phyloP scores from a whole-genome alignment of 37 sponge, comb jelly and placozoan species.

The Hexactinellida sp. region DNA sequence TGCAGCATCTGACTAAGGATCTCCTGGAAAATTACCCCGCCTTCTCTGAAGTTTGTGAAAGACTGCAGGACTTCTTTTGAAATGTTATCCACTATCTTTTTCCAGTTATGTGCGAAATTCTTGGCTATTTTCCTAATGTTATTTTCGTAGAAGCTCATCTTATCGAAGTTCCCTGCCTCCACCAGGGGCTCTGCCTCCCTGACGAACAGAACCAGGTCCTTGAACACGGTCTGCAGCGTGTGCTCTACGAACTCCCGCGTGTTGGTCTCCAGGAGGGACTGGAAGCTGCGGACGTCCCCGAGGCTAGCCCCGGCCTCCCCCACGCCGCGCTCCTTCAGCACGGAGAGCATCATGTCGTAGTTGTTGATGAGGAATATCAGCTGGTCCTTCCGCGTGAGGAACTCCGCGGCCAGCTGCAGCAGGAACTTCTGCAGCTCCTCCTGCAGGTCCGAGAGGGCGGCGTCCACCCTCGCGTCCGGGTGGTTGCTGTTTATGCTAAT shows the following conservation, averaged over 20 bases:
- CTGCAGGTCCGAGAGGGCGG: constrained; percentile 57
- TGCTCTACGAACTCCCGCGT: constrained; percentile 89
- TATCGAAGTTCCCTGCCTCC: constrained; percentile 49
- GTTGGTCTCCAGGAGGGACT: constrained; percentile 62
- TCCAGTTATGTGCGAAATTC: constrained; percentile 76
- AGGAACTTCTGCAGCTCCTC: constrained; percentile 88
- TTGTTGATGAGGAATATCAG: constrained; percentile 97
- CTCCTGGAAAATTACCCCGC: constrained; percentile 83
- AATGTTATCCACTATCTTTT: constrained; percentile 72
- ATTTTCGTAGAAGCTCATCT: constrained; percentile 47
- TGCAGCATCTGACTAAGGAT: constrained; percentile 82
- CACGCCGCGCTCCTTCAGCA: constrained; percentile 46
- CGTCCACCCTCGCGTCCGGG: constrained; percentile 63
- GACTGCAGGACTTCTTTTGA: constrained; percentile 72
- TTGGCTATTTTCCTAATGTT: constrained; percentile 65
- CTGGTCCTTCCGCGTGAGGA: constrained; percentile 79
- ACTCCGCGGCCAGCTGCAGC: constrained; percentile 89
- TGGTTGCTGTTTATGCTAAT: constrained; percentile 75
- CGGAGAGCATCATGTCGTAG: constrained; percentile 91
- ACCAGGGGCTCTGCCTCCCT: constrained; percentile 68
- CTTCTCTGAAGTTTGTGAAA: constrained; percentile 96
- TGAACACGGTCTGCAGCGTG: constrained; percentile 80
- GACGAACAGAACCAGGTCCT: constrained; percentile 86
- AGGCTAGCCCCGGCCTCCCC: constrained; percentile 3
- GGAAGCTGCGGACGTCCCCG: constrained; percentile 74